These are phyloP conservation scores for Cordilura impudica DNA, from an alignment of 2,888 invertebrate species.

Conservation along the genomic window DNA sequence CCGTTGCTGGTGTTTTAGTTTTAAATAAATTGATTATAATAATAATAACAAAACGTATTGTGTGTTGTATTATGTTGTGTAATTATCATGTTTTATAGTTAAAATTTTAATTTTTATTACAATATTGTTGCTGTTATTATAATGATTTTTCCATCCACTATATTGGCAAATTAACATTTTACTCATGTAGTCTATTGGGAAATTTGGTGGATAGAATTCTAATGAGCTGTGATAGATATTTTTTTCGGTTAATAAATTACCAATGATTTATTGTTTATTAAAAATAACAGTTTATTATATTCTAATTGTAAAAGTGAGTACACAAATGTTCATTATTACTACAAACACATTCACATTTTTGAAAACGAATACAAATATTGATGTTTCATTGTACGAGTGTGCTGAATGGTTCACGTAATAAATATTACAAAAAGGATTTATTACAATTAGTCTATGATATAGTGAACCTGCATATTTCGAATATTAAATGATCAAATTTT, in stretches of 20 bases:
- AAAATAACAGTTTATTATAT: conserved; percentile 41
- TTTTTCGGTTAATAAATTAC: conserved; percentile 42
- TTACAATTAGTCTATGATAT: neutral
- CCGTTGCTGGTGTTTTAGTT: neutral
- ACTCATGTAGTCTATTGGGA: conserved; percentile 47
- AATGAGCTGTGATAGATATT: conserved; percentile 50
- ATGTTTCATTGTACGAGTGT: neutral
- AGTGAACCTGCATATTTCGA: neutral
- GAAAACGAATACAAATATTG: neutral
- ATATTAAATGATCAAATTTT: neutral
- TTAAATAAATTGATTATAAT: neutral
- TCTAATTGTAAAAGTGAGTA: neutral
- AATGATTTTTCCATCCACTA: conserved; percentile 20
- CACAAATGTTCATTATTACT: too few relatives aligned
- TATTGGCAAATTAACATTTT: conserved; percentile 53
- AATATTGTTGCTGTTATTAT: neutral
- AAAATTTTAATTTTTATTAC: neutral
- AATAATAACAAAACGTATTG: neutral
- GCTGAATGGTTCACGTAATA: too few relatives aligned
- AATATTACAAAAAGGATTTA: neutral
- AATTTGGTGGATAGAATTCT: conserved; percentile 52
- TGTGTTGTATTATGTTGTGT: neutral
- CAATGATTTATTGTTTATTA: conserved; percentile 43
- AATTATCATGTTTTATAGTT: conserved; percentile 7
- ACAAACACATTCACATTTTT: neutral